phyloP scores from a whole-genome alignment of 2,888 invertebrate species.

The Candidula unifasciata region DNA sequence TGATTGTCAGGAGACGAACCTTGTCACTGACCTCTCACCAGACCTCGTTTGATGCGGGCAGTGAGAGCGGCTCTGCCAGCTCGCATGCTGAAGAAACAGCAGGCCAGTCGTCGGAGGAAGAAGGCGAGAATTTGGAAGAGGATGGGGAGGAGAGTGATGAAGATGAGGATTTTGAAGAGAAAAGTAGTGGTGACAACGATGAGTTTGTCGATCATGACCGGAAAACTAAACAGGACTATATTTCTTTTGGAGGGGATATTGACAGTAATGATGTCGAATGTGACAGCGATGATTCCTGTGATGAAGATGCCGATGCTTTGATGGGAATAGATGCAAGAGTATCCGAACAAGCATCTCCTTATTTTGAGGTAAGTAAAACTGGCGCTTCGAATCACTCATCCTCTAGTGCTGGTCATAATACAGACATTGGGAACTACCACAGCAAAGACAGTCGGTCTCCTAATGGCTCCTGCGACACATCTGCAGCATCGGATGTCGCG shows the following conservation, averaged over 20 bases:
- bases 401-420: neutral
- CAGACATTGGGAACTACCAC: neutral
- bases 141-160: constrained; percentile 24
- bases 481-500: constrained; percentile 15
- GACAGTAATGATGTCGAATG: neutral
- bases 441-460: neutral
- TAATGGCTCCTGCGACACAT: neutral
- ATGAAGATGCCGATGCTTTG: constrained; percentile 22
- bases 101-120: constrained; percentile 10
- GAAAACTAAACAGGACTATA: neutral
- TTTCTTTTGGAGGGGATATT: constrained; percentile 26
- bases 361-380: neutral
- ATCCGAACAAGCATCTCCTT: neutral
- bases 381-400: neutral
- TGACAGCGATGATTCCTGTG: neutral
- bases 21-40: constrained; percentile 42
- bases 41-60: constrained; percentile 26
- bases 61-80: constrained; percentile 24
- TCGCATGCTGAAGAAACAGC: neutral
- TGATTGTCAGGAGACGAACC: constrained; percentile 40
- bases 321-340: neutral
- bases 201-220: neutral
- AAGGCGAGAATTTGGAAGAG: constrained; percentile 1
- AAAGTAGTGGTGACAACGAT: constrained; percentile 9
- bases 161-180: constrained; percentile 9